Base-by-base conservation (phyloP, 2,888 invertebrate genomes). In the Zelleria hepariella region DNA sequence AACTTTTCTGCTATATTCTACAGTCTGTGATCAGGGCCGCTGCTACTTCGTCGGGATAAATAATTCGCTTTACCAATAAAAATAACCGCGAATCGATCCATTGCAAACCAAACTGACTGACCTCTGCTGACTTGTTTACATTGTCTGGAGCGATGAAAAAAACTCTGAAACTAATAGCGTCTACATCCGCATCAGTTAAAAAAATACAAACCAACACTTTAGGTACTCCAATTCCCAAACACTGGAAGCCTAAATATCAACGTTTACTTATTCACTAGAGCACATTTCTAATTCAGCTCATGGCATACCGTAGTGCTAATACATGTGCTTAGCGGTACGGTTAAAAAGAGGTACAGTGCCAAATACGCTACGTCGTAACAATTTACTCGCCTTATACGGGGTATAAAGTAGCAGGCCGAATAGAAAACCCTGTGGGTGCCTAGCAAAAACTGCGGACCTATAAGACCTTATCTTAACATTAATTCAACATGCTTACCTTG, bases 321-420 rank as follows among this genome's bases (percentile, higher is more conserved):
- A 80, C 84, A 80, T 74, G 77, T 82, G 81, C 80, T 85, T 80
- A 82, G 84, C 83, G 80, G 85, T 81, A 78, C 75, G 77, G 67
- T 75, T 77, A 78, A 84, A 82, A 78, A 76, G 67, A 73, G 71
- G 68, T 66, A 72, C 80, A 71, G 80, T 86, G 86, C 87, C 87
- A 87, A 87, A 88, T 84, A 84, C 79, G 86, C 77, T 10, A 69
- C 66, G 72, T 68, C 69, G 71, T 77, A 79, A 80, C 84, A 78
- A 82, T 83, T 82, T 78, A 76, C 71, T 62, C 63, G 56, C 84
- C 84, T 67, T 82, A 80, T 84, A 83, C 67, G 83, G 85, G 64
- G 66, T 70, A 78, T 78, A 86, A 84, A 84, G 80, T 70, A 68
- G 53, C 32, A 58, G 42, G 42, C 62, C 59, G 57, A 58, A 64